Evolutionary conservation across 2,888 invertebrate genomes (phyloP).

Genomic region (Vanessa cardui): DNA sequence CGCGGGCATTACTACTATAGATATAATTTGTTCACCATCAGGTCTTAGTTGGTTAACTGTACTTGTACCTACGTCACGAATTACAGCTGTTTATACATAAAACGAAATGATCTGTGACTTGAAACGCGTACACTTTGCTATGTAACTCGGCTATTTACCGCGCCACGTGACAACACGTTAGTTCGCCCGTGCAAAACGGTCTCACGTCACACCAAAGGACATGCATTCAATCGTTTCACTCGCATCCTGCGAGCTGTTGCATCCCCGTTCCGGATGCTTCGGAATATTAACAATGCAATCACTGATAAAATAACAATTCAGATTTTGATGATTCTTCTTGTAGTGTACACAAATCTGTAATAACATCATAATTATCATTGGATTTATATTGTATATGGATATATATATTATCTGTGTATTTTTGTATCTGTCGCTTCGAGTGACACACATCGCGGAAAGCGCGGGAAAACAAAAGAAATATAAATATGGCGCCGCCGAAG

Average conservation of each 20-base stretch:
- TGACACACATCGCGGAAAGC: no score
- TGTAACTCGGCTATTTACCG: slow-evolving; percentile 9
- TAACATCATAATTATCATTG: no score
- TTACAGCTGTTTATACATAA: background rate
- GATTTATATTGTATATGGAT: no score
- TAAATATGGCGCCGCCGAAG: no score
- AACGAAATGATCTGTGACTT: background rate
- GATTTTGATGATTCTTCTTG: background rate
- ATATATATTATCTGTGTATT: no score
- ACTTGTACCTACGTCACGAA: background rate
- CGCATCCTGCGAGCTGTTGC: slow-evolving; percentile 7
- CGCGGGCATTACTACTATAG: no score
- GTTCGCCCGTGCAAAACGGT: slow-evolving; percentile 5
- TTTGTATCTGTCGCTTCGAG: no score
- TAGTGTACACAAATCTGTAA: no score
- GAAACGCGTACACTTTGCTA: slow-evolving; percentile 3
- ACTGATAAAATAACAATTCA: background rate
- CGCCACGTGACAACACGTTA: background rate
- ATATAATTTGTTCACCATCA: no score
- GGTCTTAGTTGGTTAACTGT: no score
- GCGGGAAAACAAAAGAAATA: no score
- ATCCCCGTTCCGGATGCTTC: background rate
- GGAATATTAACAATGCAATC: slow-evolving; percentile 5
- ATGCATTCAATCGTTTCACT: slow-evolving; percentile 19
- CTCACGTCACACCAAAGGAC: slow-evolving; percentile 18